A percentile compares a stretch with the other conserved stretches of the same genome.
phyloP scores from a whole-genome alignment of 2,797 vertebrate species.

The Tadarida brasiliensis region DNA sequence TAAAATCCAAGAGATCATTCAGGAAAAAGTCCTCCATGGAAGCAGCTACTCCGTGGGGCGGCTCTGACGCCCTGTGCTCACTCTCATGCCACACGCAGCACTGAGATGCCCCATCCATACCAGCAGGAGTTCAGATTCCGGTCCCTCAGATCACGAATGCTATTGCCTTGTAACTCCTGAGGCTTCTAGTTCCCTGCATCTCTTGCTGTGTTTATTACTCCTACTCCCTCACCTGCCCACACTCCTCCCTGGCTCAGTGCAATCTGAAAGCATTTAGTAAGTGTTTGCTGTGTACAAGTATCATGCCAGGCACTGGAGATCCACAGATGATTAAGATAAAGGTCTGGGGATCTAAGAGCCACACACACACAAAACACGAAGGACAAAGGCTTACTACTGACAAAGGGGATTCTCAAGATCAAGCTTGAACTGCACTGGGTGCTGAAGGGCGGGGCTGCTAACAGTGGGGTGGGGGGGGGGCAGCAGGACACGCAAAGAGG shows the following conservation, averaged over 20 bases:
- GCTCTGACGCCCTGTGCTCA: not conserved
- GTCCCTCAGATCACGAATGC: not conserved
- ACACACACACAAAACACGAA: not conserved
- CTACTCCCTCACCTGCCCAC: not conserved
- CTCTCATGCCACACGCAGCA: not conserved
- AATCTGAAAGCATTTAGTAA: not conserved
- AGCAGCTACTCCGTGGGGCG: not conserved
- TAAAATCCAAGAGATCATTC: not conserved
- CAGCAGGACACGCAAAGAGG: fast-evolving
- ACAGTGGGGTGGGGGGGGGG: not conserved
- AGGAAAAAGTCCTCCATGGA: not conserved
- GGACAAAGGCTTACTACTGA: not conserved
- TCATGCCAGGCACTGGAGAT: not conserved
- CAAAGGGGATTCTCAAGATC: not conserved
- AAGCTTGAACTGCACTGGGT: not conserved
- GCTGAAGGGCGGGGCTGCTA: not conserved
- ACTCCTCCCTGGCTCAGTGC: not conserved
- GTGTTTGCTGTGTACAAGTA: not conserved
- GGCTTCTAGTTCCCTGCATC: not conserved
- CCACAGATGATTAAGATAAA: not conserved
- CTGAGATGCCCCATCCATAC: not conserved
- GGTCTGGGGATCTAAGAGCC: not conserved
- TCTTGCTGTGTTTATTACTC: not conserved
- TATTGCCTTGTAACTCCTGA: not conserved
- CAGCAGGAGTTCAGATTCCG: not conserved